Percentiles rank a stretch among this genome's conserved stretches.
Conservation (phyloP, 2,113 vertebrate species). For the Sturnus vulgaris region DNA sequence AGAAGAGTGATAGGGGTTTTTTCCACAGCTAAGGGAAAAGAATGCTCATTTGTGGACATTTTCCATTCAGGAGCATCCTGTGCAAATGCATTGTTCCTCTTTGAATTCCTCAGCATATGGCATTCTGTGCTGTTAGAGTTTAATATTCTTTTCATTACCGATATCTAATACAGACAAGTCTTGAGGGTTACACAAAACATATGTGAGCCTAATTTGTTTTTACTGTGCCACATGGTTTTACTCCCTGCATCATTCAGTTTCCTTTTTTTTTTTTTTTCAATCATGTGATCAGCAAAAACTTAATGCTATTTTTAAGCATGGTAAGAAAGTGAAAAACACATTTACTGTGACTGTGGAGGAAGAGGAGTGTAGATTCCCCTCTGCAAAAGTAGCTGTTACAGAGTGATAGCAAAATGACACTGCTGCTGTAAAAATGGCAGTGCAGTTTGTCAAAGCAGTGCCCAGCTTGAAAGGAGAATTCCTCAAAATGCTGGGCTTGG, state of each 20-base stretch:
- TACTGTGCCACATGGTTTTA: slow-evolving; percentile 61
- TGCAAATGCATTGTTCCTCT: slow-evolving; percentile 21
- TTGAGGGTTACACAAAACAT: slow-evolving; percentile 63
- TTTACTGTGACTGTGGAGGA: not conserved
- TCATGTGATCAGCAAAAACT: slow-evolving; percentile 45
- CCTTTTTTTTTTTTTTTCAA: not conserved
- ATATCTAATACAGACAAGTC: slow-evolving; percentile 62
- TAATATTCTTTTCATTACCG: slow-evolving; percentile 64
- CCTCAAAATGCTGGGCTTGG: not conserved
- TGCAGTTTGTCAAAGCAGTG: not conserved
- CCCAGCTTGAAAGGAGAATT: not conserved
- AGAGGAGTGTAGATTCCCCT: not conserved
- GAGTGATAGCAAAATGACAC: not conserved
- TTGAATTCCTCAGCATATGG: slow-evolving; percentile 37
- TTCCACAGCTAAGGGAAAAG: not conserved
- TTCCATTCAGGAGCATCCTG: slow-evolving; percentile 55
- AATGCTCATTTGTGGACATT: slow-evolving; percentile 14
- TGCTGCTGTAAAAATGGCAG: not conserved
- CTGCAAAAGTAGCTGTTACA: not conserved
- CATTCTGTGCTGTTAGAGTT: slow-evolving; percentile 31
- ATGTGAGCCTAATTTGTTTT: slow-evolving; percentile 64
- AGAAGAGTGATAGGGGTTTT: not conserved
- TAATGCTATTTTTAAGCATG: slow-evolving; percentile 59
- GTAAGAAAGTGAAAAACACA: slow-evolving; percentile 57
- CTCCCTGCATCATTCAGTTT: slow-evolving; percentile 60